phyloP scores from a whole-genome alignment of 2,888 invertebrate species.

The Yponomeuta malinellus region DNA sequence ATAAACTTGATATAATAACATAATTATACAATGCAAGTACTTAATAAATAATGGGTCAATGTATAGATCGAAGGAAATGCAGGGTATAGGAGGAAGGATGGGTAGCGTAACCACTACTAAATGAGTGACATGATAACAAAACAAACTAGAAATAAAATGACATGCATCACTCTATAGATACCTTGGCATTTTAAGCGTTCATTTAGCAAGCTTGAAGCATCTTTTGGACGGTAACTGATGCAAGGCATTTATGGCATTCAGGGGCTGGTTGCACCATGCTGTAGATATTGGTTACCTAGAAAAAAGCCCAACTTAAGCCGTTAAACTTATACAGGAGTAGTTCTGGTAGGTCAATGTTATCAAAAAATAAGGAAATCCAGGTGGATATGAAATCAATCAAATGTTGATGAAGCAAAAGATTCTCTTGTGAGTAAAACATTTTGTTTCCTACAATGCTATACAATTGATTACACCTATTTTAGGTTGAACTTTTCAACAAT shows the following conservation, averaged over 20 bases:
- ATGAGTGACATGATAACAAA: neutral
- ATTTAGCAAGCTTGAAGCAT: neutral
- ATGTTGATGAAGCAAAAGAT: too few relatives aligned
- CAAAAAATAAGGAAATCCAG: too few relatives aligned
- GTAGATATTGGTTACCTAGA: neutral
- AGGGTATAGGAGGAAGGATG: neutral
- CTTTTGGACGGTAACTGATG: conserved; percentile 2
- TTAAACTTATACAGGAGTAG: neutral
- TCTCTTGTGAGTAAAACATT: too few relatives aligned
- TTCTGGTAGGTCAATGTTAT: neutral
- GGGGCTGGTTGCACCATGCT: neutral
- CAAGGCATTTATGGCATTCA: neutral
- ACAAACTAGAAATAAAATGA: neutral
- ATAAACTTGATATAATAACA: too few relatives aligned
- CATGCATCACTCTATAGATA: neutral
- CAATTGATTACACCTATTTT: too few relatives aligned
- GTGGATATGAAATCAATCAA: too few relatives aligned
- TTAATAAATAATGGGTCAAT: too few relatives aligned
- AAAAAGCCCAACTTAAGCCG: conserved; percentile 2
- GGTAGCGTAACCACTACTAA: neutral
- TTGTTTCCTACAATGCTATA: too few relatives aligned
- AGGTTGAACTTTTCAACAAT: too few relatives aligned
- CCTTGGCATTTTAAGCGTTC: conserved; percentile 6
- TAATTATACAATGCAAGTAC: too few relatives aligned
- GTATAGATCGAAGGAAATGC: too few relatives aligned